These are phyloP conservation scores for Oxystoma pomonae DNA, from an alignment of 2,888 invertebrate genomes.

Conservation along the genomic window DNA sequence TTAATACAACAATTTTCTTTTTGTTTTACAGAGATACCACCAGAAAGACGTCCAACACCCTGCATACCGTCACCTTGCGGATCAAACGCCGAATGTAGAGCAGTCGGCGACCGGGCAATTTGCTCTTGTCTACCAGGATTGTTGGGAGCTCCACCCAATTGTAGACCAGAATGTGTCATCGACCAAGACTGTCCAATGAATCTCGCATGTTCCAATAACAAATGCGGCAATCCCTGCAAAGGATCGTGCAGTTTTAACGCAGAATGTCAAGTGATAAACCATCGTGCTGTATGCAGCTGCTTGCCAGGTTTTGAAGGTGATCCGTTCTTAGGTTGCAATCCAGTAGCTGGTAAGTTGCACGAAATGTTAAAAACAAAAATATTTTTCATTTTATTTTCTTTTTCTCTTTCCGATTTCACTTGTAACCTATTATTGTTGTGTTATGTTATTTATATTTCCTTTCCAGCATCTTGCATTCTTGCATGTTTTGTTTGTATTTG, in stretches of 20 bases:
- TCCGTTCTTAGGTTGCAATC: slow-evolving; percentile 72
- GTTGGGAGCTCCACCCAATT: slow-evolving; percentile 74
- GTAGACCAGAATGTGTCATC: slow-evolving; percentile 73
- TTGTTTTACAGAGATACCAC: slow-evolving; percentile 28
- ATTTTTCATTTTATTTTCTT: slow-evolving; percentile 13
- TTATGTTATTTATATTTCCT: background rate
- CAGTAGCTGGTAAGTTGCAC: slow-evolving; percentile 45
- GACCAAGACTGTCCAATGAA: slow-evolving; percentile 74
- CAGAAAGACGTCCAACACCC: slow-evolving; percentile 51
- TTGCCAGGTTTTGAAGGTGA: slow-evolving; percentile 72
- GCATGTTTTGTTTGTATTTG: slow-evolving; percentile 23
- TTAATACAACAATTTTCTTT: slow-evolving; percentile 16
- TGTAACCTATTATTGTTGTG: background rate
- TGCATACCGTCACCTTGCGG: slow-evolving; percentile 75
- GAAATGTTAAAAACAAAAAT: slow-evolving; percentile 4
- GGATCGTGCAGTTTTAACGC: slow-evolving; percentile 76
- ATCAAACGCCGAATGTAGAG: slow-evolving; percentile 63
- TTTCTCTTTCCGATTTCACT: slow-evolving; percentile 12
- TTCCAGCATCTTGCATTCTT: slow-evolving; percentile 3
- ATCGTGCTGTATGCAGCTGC: slow-evolving; percentile 72
- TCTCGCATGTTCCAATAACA: slow-evolving; percentile 66
- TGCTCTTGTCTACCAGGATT: slow-evolving; percentile 71
- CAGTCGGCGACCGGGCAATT: slow-evolving; percentile 60
- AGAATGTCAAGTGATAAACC: slow-evolving; percentile 68
- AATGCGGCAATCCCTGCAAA: slow-evolving; percentile 71